Percentiles rank a stretch among this genome's conserved stretches.
Conservation (phyloP, 2,888 invertebrate genomes). For the Leptinotarsa juncta region DNA sequence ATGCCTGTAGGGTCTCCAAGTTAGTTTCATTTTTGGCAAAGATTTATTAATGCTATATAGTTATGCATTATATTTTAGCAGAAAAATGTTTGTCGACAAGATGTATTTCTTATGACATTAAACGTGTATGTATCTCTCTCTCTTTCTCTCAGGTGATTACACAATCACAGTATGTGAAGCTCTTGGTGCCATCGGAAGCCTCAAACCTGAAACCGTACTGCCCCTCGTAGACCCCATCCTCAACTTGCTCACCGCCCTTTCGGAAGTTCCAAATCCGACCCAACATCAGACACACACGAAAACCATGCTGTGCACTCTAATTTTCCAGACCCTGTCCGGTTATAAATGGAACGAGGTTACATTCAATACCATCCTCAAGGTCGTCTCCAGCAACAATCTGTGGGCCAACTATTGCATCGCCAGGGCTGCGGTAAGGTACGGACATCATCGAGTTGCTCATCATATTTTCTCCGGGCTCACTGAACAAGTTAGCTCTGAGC, state of each 20-base stretch:
- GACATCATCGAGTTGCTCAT: slow-evolving; percentile 72
- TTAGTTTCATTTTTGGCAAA: no score
- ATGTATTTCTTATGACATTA: no score
- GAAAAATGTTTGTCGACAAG: no score
- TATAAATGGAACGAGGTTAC: slow-evolving; percentile 75
- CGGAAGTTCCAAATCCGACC: slow-evolving; percentile 52
- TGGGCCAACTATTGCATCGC: slow-evolving; percentile 92
- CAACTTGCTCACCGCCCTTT: slow-evolving; percentile 64
- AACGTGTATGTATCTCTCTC: no score
- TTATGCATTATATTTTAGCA: no score
- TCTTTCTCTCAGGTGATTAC: slow-evolving; percentile 58
- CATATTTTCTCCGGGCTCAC: slow-evolving; percentile 70
- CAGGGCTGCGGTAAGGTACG: slow-evolving; percentile 85
- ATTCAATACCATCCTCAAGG: slow-evolving; percentile 70
- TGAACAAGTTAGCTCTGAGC: slow-evolving; percentile 79
- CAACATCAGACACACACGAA: slow-evolving; percentile 68
- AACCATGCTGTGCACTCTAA: slow-evolving; percentile 83
- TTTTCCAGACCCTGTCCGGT: slow-evolving; percentile 84
- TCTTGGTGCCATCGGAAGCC: slow-evolving; percentile 79
- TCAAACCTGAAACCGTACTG: slow-evolving; percentile 70
- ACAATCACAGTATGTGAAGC: slow-evolving; percentile 77
- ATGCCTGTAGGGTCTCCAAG: no score
- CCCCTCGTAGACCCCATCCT: slow-evolving; percentile 71
- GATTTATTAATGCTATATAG: background rate
- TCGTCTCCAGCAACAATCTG: slow-evolving; percentile 69